A percentile compares a stretch with the other conserved stretches of the same genome.
phyloP scores from a whole-genome alignment of 2,113 vertebrate genomes.

The Austrofundulus limnaeus region DNA sequence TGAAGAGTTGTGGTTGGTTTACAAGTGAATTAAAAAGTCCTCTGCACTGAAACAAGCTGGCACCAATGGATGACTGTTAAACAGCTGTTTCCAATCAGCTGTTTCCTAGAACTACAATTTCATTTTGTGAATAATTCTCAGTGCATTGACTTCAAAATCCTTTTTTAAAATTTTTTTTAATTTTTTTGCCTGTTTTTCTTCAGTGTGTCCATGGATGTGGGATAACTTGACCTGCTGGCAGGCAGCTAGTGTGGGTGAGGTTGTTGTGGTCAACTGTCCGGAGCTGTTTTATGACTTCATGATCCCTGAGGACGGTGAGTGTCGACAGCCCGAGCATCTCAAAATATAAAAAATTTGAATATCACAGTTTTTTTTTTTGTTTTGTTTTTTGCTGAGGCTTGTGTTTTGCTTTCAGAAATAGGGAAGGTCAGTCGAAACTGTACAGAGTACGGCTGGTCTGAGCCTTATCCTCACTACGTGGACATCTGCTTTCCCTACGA shows the following conservation, averaged over 20 bases:
- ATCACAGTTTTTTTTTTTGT: not conserved
- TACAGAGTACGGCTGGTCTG: slow-evolving; percentile 92
- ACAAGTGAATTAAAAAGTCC: too few relatives aligned
- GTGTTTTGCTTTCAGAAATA: slow-evolving; percentile 63
- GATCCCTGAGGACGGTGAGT: slow-evolving; percentile 87
- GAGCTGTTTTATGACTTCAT: slow-evolving; percentile 86
- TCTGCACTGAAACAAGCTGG: too few relatives aligned
- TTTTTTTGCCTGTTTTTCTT: not conserved
- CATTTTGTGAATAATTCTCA: too few relatives aligned
- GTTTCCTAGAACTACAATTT: too few relatives aligned
- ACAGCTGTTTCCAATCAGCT: too few relatives aligned
- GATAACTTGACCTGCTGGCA: slow-evolving; percentile 98
- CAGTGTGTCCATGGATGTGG: slow-evolving; percentile 94
- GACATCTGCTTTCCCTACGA: slow-evolving; percentile 89
- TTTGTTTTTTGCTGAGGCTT: not conserved
- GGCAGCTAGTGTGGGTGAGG: slow-evolving; percentile 83
- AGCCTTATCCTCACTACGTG: slow-evolving; percentile 91
- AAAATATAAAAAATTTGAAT: not conserved
- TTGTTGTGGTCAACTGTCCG: slow-evolving; percentile 88
- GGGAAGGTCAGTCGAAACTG: slow-evolving; percentile 91
- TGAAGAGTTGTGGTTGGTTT: too few relatives aligned
- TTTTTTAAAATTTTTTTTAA: too few relatives aligned
- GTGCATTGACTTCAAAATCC: too few relatives aligned
- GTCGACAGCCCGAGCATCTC: not conserved
- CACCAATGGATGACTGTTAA: too few relatives aligned